Evolutionary conservation across 2,888 invertebrate species (phyloP), one percentile per base, ranked within the genome.

Genomic region (Lithosia quadra): DNA sequence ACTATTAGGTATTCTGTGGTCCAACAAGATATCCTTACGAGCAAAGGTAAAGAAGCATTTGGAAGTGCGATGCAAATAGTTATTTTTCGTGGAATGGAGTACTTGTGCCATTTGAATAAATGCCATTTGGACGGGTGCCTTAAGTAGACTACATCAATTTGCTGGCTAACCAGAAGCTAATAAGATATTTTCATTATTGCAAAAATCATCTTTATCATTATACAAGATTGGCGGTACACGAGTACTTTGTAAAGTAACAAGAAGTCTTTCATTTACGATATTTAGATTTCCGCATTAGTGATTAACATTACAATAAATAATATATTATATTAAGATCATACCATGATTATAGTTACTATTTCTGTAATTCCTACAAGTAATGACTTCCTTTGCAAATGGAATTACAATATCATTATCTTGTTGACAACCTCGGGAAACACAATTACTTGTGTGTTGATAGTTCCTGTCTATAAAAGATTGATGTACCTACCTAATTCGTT

Each of bases 321-420:
- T 75, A 55, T 59, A 75, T 71, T 67, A 73, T 39, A 63, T 61
- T 62, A 24, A 18, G 68, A 43, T 69, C 69, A 74, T 72, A 58
- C 59, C 59, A 15, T 28, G 56, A 56, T 34, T 58, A 57, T 8
- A 22, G 1, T 58, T 60, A n/a, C 62, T 49, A 72, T 75, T 72
- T 75, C 62, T 77, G 72, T 77, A 76, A 80, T 81, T 80, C 59
- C 43, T 69, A 68, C 75, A 72, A 73, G 69, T 79, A 82, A 84
- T 74, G 69, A 83, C 83, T 89, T 88, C 88, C 77, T 75, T 77
- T 79, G 66, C 57, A 63, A 75, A 76, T 76, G n/a, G 43, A 71
- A 73, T 81, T 71, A 71, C 66, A 78, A 79, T 81, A 72, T 75
- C 61, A 72, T 82, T 71, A 84, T 84, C 84, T 89, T 87, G 85